These are phyloP conservation scores for Myripristis jacobus DNA, from an alignment of 2,797 vertebrate genomes.

Conservation along the genomic window DNA sequence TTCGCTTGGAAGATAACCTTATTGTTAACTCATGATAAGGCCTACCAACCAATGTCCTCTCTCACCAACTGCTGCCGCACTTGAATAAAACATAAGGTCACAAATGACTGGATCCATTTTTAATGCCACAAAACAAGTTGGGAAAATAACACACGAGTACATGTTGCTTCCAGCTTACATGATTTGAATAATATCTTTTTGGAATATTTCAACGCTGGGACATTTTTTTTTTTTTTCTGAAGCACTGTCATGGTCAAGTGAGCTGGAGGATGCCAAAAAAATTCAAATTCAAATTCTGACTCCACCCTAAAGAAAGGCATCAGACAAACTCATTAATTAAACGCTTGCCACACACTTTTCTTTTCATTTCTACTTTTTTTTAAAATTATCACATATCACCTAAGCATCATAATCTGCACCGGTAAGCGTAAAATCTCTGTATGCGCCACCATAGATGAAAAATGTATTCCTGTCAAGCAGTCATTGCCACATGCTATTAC, in stretches of 20 bases:
- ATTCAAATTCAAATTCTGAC: conserved; percentile 16
- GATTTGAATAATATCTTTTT: background rate
- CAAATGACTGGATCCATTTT: conserved; percentile 42
- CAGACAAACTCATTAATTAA: no score
- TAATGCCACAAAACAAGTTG: conserved; percentile 39
- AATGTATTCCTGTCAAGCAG: background rate
- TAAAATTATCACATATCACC: conserved; percentile 19
- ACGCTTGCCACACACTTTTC: no score
- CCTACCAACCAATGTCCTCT: conserved; percentile 13
- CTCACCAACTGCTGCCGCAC: conserved; percentile 18
- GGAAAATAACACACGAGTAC: conserved; percentile 5
- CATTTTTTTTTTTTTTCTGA: background rate
- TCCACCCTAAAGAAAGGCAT: background rate
- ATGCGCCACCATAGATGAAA: conserved; percentile 11
- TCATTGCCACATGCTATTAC: conserved; percentile 40
- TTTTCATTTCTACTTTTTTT: background rate
- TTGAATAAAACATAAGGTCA: conserved; percentile 57
- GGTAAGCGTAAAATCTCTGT: background rate
- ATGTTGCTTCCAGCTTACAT: background rate
- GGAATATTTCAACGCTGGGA: background rate
- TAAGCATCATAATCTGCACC: conserved; percentile 6
- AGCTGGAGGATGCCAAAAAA: background rate
- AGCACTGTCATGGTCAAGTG: background rate
- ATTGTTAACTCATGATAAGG: conserved; percentile 26
- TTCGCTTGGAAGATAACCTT: conserved; percentile 34